A percentile compares a stretch with the other conserved stretches of the same genome.
Evolutionary conservation across 1,140 invertebrate genomes (phyloP).

Genomic region (Drosophila ambigua): DNA sequence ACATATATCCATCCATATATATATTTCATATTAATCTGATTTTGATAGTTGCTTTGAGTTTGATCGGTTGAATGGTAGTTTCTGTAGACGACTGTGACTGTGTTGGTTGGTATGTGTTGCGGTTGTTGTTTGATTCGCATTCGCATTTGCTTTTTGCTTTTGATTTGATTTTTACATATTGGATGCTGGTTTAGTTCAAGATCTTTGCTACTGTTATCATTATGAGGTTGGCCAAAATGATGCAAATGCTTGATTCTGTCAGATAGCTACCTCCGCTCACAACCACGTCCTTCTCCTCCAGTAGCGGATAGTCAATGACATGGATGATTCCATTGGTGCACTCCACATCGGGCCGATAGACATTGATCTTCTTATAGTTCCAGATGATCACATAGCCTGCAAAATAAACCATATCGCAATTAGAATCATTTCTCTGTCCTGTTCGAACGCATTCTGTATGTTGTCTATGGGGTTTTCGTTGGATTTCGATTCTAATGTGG

Average conservation of each 20-base stretch:
- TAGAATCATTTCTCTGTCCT: background rate
- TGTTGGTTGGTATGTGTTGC: constrained; percentile 46
- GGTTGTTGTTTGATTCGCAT: constrained; percentile 44
- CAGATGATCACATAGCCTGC: constrained; percentile 90
- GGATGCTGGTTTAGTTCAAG: constrained; percentile 75
- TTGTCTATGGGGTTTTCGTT: background rate
- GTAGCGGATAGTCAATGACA: constrained; percentile 93
- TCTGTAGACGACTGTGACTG: constrained; percentile 66
- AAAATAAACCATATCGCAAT: constrained; percentile 21
- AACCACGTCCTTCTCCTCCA: constrained; percentile 92
- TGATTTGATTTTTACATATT: constrained; percentile 57
- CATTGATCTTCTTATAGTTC: constrained; percentile 91
- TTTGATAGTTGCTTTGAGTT: constrained; percentile 23
- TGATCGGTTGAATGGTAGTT: constrained; percentile 17
- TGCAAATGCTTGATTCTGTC: constrained; percentile 78
- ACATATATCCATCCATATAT: constrained; percentile 39
- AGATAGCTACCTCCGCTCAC: constrained; percentile 85
- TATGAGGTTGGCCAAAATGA: constrained; percentile 83
- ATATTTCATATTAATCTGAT: constrained; percentile 60
- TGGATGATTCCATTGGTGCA: constrained; percentile 97
- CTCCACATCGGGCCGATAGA: constrained; percentile 94
- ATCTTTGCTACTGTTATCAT: constrained; percentile 83
- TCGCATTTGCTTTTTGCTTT: constrained; percentile 56
- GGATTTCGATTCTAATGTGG: constrained; percentile 31
- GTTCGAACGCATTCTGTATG: too few relatives aligned